Conservation (phyloP, 2,888 invertebrate genomes). For the Lysandra coridon region DNA sequence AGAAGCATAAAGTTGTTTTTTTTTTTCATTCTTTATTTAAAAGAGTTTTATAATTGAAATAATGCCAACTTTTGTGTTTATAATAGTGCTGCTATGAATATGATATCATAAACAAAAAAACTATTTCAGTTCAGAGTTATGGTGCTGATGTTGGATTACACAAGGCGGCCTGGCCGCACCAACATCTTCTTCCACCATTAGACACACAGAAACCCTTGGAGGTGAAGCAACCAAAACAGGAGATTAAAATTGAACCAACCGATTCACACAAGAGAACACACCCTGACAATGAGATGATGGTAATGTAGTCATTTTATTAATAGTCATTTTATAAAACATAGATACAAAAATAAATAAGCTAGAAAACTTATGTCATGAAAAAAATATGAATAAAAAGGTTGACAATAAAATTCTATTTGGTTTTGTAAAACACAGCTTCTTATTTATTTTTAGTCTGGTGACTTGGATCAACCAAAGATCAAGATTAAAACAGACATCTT, state of each 20-base stretch:
- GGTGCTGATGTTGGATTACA: constrained; percentile 66
- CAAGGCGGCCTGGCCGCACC: constrained; percentile 71
- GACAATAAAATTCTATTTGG: neutral
- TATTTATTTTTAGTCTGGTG: constrained; percentile 56
- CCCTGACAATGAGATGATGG: constrained; percentile 70
- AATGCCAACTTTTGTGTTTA: neutral
- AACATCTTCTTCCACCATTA: constrained; percentile 66
- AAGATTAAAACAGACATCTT: constrained; percentile 78
- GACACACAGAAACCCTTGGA: constrained; percentile 70
- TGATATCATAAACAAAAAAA: neutral
- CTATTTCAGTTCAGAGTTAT: constrained; percentile 63
- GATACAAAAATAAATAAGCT: neutral
- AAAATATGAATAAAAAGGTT: neutral
- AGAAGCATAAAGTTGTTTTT: neutral
- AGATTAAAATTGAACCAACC: constrained; percentile 70
- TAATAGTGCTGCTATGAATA: neutral
- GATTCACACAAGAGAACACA: constrained; percentile 71
- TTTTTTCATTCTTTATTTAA: neutral
- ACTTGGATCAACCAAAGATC: constrained; percentile 75
- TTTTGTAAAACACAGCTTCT: neutral
- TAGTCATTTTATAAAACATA: too few relatives aligned
- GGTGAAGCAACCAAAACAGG: constrained; percentile 70
- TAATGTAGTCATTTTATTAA: constrained; percentile 41
- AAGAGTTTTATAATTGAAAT: neutral
- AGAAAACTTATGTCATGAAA: neutral